phyloP scores from a whole-genome alignment of 2,888 invertebrate species.

The Nephrotoma guestfalica region DNA sequence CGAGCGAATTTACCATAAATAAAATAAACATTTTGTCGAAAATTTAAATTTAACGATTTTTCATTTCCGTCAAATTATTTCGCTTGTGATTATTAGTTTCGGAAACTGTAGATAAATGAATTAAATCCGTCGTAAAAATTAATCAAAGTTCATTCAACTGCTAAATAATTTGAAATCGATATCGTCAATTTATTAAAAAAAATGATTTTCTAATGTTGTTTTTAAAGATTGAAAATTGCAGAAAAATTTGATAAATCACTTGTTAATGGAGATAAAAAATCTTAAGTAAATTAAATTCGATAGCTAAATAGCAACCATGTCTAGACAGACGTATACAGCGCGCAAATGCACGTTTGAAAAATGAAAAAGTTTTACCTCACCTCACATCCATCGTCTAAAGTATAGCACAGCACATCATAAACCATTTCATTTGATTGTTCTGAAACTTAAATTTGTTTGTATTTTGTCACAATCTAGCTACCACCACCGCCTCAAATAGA shows the following conservation, averaged over 20 bases:
- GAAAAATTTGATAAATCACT: not conserved
- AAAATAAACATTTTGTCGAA: too few species aligned
- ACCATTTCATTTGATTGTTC: not conserved
- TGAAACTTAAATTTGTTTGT: not conserved
- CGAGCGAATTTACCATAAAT: too few species aligned
- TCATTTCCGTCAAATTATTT: too few species aligned
- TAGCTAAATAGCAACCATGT: not conserved
- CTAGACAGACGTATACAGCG: not conserved
- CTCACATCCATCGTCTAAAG: not conserved
- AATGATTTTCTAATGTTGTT: not conserved
- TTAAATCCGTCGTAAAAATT: too few species aligned
- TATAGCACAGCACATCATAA: not conserved
- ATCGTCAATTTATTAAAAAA: not conserved
- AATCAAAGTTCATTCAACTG: too few species aligned
- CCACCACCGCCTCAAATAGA: conserved; percentile 61
- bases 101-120: too few species aligned
- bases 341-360: not conserved
- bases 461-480: conserved; percentile 33
- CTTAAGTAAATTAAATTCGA: not conserved
- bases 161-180: too few species aligned
- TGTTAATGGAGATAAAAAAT: not conserved
- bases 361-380: not conserved
- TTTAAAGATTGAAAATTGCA: not conserved
- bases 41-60: too few species aligned
- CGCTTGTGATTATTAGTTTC: too few species aligned